Percentiles rank a stretch among this genome's conserved stretches.
phyloP scores from a whole-genome alignment of 2,888 invertebrate species.

The Brachyptera putata region DNA sequence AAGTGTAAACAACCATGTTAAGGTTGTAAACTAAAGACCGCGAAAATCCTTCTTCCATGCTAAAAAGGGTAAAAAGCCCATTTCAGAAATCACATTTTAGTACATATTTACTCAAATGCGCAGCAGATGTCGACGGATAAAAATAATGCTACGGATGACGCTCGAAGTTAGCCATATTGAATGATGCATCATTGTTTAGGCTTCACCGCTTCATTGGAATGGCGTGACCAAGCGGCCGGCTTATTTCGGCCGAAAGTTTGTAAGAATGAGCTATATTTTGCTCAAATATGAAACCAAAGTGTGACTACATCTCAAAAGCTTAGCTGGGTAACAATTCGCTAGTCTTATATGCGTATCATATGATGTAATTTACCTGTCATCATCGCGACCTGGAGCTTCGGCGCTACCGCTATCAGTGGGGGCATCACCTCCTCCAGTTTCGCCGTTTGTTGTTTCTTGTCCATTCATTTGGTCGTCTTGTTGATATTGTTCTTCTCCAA shows the following conservation, averaged over 20 bases:
- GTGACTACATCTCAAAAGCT: neutral
- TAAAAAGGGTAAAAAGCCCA: neutral
- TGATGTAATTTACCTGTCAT: conserved; percentile 52
- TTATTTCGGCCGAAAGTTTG: neutral
- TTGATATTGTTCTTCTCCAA: conserved; percentile 54
- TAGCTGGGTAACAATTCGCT: too few relatives aligned
- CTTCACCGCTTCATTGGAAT: too few relatives aligned
- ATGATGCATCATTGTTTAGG: neutral
- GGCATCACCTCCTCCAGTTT: conserved; percentile 57
- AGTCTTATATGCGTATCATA: too few relatives aligned
- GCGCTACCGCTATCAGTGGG: conserved; percentile 66
- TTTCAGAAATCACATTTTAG: neutral
- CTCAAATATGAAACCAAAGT: neutral
- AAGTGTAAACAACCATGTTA: too few relatives aligned
- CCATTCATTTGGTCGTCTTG: conserved; percentile 50
- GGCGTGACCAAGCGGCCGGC: neutral
- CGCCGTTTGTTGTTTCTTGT: conserved; percentile 28
- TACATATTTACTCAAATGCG: neutral
- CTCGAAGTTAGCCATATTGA: conserved; percentile 2
- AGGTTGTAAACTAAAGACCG: neutral
- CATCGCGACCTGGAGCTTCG: conserved; percentile 73
- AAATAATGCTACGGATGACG: neutral
- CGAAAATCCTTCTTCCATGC: neutral
- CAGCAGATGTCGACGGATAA: neutral
- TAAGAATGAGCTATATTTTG: neutral